Conservation (phyloP, 2,888 invertebrate species). For the Plagiodera versicolora region DNA sequence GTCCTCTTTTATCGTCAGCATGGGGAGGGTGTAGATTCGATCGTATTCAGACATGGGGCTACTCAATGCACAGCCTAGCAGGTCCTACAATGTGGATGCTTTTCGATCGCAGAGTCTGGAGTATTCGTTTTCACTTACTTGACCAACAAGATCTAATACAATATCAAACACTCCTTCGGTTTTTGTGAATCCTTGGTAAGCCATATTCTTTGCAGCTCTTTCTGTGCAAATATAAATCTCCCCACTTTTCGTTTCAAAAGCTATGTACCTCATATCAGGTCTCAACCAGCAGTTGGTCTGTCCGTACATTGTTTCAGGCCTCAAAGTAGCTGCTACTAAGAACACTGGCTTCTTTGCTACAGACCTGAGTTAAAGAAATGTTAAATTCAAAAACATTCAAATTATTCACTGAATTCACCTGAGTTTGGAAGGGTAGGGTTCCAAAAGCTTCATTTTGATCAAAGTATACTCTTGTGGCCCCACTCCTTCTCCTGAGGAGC, state of each 20-base stretch:
- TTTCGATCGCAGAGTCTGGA: too few species aligned
- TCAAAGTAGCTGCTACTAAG: conserved; percentile 94
- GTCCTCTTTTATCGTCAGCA: conserved; percentile 96
- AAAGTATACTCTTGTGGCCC: conserved; percentile 98
- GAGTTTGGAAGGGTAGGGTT: conserved; percentile 72
- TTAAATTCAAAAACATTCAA: not conserved
- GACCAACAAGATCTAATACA: conserved; percentile 69
- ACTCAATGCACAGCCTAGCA: conserved; percentile 81
- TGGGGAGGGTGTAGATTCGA: conserved; percentile 89
- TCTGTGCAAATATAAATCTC: conserved; percentile 87
- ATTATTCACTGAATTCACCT: conserved; percentile 61
- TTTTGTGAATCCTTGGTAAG: conserved; percentile 88
- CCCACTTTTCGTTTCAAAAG: conserved; percentile 69
- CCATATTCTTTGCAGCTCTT: conserved; percentile 92
- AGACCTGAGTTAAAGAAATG: conserved; percentile 54
- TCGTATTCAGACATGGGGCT: conserved; percentile 85
- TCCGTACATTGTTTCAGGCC: conserved; percentile 99
- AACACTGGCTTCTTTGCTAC: conserved; percentile 65
- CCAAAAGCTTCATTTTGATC: conserved; percentile 84
- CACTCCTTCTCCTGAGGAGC: conserved; percentile 94
- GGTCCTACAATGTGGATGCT: too few species aligned
- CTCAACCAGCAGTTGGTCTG: conserved; percentile 99
- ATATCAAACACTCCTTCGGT: conserved; percentile 77
- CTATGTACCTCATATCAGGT: conserved; percentile 93
- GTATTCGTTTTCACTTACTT: too few species aligned